phyloP scores from a whole-genome alignment of 53 echinoderm and acorn worm species.

The Mesocentrotus franciscanus region DNA sequence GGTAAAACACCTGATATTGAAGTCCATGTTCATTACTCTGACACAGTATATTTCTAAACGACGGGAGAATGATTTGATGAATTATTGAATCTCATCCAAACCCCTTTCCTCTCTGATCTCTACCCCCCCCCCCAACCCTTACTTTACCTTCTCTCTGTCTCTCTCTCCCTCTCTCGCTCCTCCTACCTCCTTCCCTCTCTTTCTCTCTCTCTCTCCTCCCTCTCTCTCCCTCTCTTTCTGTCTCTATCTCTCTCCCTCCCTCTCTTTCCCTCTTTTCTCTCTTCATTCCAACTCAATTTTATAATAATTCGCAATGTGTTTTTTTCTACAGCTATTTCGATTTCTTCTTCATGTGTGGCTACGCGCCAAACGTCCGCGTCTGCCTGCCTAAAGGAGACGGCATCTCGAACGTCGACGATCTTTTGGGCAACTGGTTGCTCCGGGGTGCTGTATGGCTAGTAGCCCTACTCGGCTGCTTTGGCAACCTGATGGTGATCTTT shows the following conservation, averaged over 20 bases:
- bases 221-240: background rate
- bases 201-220: background rate
- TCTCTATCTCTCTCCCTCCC: background rate
- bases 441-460: conserved; percentile 95
- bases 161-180: background rate
- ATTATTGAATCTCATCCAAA: no score
- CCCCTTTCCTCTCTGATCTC: no score
- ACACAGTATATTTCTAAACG: no score
- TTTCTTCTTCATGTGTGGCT: conserved; percentile 94
- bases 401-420: conserved; percentile 84
- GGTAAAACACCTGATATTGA: no score
- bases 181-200: background rate
- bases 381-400: conserved; percentile 90
- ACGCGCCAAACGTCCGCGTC: conserved; percentile 87
- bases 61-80: no score
- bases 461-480: conserved; percentile 85
- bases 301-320: background rate
- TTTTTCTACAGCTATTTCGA: conserved; percentile 84
- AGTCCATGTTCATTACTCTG: no score
- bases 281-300: background rate
- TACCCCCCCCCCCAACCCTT: no score
- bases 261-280: background rate
- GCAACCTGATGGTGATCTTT: conserved; percentile 88
- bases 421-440: conserved; percentile 82
- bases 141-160: background rate